Base-by-base conservation (phyloP, 2,888 invertebrate genomes). In the Calameuta idolon region DNA sequence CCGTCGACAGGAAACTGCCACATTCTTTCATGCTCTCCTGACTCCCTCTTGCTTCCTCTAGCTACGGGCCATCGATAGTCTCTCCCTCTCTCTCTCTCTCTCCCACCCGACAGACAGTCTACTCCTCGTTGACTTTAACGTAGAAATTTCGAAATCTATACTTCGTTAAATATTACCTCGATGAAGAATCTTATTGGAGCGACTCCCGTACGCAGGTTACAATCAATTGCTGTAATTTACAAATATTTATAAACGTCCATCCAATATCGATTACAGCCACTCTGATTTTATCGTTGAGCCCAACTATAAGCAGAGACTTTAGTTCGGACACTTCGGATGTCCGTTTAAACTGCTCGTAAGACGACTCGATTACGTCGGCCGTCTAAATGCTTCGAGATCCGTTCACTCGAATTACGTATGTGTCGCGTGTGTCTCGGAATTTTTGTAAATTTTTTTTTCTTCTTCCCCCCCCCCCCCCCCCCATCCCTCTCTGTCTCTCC, bases 1-100 rank as follows among this genome's bases (percentile, higher is more conserved):
- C 71, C 78, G 81, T 80, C 85, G 82, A 87, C 87, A 85, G 86
- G 87, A 87, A 87, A 85, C 85, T 86, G 85, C 84, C 84, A 83
- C 86, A 87, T 87, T 87, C 86, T 85, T 86, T 76, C 81, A 79
- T 78, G 55, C 55, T 23, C 55, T 55, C 23, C 2, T 0, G 15
- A 9, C 23, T 2, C 55, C 55, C 9, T 55, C 55, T 55, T 1
- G 23, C 23, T 55, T 55, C 55, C 23, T 55, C 55, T 2, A 9
- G 23, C 23, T 23, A 2, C 9, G 9, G 9, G 23, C 55, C 55
- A 9, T 23, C 55, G 0, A 55, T 23, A 55, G 23, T 23, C 9
- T 23, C 40, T 55, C 55, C 15, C 71, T 75, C 75, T 75, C 69
- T 75, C 77, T 74, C 40, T 40, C 75, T 15, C 30, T 1, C 30